Base-by-base conservation (phyloP, 2,113 vertebrate species). In the Zosterops borbonicus region DNA sequence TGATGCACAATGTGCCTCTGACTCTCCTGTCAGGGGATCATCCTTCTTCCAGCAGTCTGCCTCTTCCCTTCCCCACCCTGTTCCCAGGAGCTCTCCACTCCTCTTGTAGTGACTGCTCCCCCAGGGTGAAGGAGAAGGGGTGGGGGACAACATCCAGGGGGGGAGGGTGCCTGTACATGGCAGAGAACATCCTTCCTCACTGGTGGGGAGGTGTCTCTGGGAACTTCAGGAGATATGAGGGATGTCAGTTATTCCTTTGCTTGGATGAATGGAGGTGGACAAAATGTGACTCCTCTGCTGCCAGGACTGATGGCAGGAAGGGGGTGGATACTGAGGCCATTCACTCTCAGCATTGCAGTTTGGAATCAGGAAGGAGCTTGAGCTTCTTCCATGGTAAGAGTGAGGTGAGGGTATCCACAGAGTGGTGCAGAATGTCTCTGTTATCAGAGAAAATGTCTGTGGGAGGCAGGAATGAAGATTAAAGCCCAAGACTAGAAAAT, bases 251-350 rank as follows among this genome's bases (percentile, higher is more conserved):
- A 39, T 42, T 49, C 17, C 22, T 49, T 44, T 53, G 29, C 13
- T 46, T 14, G 14, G 37, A 8, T 69, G 79, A 64, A 53, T 14
- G 9, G 49, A 70, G 23, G 29, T 0, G 0, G 50, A 39, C 31
- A 59, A 47, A 53, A 53, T 52, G 33, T 41, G 42, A 29, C 42
- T 67, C 53, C 29, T 29, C 25, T 52, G 22, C 16, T 41, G 33
- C 52, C 44, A 0, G 0, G 58, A 25, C 46, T 65, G 63, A 18
- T 37, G 53, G 55, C 29, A 42, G n/a, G 49, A 37, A 77, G 16
- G 16, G 9, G 11, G 1, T 4, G 9, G 22, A 10, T 47, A 11
- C 35, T 49, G 1, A 0, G 9, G 17, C 19, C 24, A 11, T 64
- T 79, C 50, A n/a, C 14, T 67, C 33, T 22, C 33, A 69, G 9